These are phyloP conservation scores for Microplitis manilae DNA, from an alignment of 2,888 invertebrate species.

Conservation along the genomic window DNA sequence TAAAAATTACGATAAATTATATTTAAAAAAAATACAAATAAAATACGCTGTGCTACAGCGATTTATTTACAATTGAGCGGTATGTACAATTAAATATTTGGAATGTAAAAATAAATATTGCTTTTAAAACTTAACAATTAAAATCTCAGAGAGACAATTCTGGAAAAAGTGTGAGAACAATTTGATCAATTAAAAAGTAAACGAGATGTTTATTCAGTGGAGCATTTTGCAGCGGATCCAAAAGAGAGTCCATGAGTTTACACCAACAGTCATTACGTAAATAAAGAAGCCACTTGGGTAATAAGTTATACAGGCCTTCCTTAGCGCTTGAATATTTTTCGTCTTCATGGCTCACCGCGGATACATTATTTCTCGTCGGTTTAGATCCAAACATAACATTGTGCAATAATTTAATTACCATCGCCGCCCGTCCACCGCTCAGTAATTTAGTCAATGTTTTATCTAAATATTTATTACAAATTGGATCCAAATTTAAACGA, in stretches of 20 bases:
- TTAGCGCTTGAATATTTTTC: slow-evolving; percentile 60
- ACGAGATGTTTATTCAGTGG: slow-evolving; percentile 78
- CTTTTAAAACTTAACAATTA: not conserved
- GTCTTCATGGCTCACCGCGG: slow-evolving; percentile 43
- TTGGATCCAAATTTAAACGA: slow-evolving; percentile 59
- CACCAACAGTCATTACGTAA: slow-evolving; percentile 61
- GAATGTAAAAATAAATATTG: not conserved
- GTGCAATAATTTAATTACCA: slow-evolving; percentile 64
- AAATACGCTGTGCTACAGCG: not conserved
- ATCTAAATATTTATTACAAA: slow-evolving; percentile 58
- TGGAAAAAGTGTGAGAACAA: slow-evolving; percentile 84
- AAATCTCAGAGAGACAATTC: slow-evolving; percentile 72
- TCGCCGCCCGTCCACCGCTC: slow-evolving; percentile 65
- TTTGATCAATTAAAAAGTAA: slow-evolving; percentile 85
- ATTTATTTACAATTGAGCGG: slow-evolving; percentile 2
- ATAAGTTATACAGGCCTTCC: slow-evolving; percentile 60
- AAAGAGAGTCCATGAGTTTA: slow-evolving; percentile 62
- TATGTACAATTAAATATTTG: slow-evolving; percentile 9
- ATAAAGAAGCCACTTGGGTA: slow-evolving; percentile 65
- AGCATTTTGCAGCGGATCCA: slow-evolving; percentile 73
- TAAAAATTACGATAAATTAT: slow-evolving; percentile 7
- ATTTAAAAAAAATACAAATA: not conserved
- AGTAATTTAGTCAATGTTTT: slow-evolving; percentile 61
- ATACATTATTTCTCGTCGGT: slow-evolving; percentile 42
- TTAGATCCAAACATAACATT: slow-evolving; percentile 58